Conservation (phyloP, 2,888 invertebrate genomes). For the Acleris emargana region DNA sequence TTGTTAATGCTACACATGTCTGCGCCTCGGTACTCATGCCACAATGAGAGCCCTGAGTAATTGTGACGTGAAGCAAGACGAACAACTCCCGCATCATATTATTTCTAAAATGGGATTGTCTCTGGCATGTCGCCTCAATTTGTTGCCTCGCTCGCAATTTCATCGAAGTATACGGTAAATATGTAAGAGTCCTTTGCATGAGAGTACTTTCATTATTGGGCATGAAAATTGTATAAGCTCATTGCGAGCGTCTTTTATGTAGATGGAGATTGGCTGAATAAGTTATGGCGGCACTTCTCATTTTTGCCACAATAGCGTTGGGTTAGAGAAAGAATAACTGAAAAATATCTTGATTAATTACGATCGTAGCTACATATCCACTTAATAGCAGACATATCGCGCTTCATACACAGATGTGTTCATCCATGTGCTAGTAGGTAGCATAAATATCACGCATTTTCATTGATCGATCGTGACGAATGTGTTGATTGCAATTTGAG, state of each 20-base stretch:
- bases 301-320: neutral
- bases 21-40: too few relatives aligned
- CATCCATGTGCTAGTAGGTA: neutral
- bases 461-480: conserved; percentile 1
- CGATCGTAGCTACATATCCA: neutral
- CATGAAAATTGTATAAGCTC: conserved; percentile 35
- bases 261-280: conserved; percentile 26
- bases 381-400: too few relatives aligned
- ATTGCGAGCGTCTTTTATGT: conserved; percentile 27
- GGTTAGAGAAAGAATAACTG: neutral
- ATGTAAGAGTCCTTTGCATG: conserved; percentile 17
- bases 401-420: too few relatives aligned
- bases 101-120: neutral
- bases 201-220: conserved; percentile 22
- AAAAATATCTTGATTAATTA: neutral
- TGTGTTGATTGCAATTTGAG: conserved; percentile 1
- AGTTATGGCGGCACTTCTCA: conserved; percentile 14
- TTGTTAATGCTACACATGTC: too few relatives aligned
- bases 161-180: conserved; percentile 15
- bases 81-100: too few relatives aligned
- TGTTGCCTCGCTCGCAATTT: conserved; percentile 8
- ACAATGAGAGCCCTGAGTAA: too few relatives aligned
- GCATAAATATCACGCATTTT: conserved; percentile 3
- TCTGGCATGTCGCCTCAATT: neutral
- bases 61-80: neutral